phyloP scores from a whole-genome alignment of 2,888 invertebrate species.

The Candidula unifasciata region DNA sequence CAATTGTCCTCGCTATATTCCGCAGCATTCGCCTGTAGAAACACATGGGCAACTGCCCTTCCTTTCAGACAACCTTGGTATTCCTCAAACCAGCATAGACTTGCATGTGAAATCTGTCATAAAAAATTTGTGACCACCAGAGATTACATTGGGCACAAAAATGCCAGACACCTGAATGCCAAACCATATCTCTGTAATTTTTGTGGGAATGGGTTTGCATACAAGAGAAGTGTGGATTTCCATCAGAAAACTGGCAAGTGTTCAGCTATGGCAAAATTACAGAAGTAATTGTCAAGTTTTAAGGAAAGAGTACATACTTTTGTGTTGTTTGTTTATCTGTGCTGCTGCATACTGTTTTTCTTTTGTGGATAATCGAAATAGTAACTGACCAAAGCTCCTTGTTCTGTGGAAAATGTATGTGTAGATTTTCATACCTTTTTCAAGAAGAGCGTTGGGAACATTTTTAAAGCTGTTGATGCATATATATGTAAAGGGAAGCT shows the following conservation, averaged over 20 bases:
- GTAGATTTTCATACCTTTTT: too few relatives aligned
- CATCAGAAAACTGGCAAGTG: slow-evolving; percentile 49
- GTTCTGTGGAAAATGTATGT: too few relatives aligned
- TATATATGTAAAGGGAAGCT: too few relatives aligned
- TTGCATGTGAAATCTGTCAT: slow-evolving; percentile 50
- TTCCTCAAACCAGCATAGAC: slow-evolving; percentile 37
- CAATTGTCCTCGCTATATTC: slow-evolving; percentile 31
- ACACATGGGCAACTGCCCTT: slow-evolving; percentile 18
- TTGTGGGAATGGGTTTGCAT: slow-evolving; percentile 51
- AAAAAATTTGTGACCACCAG: slow-evolving; percentile 51
- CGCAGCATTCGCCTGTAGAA: slow-evolving; percentile 27
- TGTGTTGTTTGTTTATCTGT: too few relatives aligned
- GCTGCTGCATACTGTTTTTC: too few relatives aligned
- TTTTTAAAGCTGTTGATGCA: too few relatives aligned
- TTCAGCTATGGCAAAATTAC: slow-evolving; percentile 18
- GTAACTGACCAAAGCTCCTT: too few relatives aligned
- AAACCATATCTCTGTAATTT: slow-evolving; percentile 52
- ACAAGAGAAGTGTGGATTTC: slow-evolving; percentile 50
- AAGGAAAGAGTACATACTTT: background rate
- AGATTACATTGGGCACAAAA: slow-evolving; percentile 53
- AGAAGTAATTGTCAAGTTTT: background rate
- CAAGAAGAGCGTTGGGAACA: too few relatives aligned
- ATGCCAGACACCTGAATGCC: slow-evolving; percentile 50
- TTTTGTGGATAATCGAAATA: too few relatives aligned
- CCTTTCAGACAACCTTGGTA: slow-evolving; percentile 40